Percentiles rank a stretch among this genome's conserved stretches.
Evolutionary conservation across 2,113 vertebrate species (phyloP).

Genomic region (Herpetotheres cachinnans): DNA sequence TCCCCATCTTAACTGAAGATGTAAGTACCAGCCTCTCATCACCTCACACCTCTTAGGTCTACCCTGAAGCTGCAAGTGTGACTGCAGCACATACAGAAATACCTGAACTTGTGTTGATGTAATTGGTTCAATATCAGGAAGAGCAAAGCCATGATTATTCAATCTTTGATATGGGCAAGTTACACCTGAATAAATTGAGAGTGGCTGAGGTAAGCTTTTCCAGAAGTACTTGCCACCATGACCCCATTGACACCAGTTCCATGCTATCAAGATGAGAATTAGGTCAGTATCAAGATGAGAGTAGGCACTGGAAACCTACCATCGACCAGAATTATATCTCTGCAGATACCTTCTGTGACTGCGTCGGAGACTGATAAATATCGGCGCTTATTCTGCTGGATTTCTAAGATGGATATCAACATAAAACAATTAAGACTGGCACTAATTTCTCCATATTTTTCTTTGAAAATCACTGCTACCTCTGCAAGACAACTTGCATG

Average conservation of each 20-base stretch:
- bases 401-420: neutral
- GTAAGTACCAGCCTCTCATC: neutral
- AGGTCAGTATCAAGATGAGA: neutral
- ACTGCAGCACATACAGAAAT: neutral
- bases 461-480: neutral
- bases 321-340: neutral
- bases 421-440: neutral
- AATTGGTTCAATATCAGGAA: neutral
- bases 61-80: neutral
- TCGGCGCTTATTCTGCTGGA: neutral
- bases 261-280: neutral
- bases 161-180: neutral
- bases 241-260: neutral
- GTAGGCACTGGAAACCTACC: neutral
- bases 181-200: neutral
- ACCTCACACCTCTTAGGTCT: neutral
- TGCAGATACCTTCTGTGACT: neutral
- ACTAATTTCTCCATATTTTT: neutral
- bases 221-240: neutral
- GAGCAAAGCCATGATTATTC: neutral
- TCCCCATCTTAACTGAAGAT: neutral
- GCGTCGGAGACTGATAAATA: neutral
- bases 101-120: neutral
- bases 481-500: neutral
- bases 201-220: neutral